Conservation (phyloP, 2,888 invertebrate species). For the Meiosimyza platycephala region DNA sequence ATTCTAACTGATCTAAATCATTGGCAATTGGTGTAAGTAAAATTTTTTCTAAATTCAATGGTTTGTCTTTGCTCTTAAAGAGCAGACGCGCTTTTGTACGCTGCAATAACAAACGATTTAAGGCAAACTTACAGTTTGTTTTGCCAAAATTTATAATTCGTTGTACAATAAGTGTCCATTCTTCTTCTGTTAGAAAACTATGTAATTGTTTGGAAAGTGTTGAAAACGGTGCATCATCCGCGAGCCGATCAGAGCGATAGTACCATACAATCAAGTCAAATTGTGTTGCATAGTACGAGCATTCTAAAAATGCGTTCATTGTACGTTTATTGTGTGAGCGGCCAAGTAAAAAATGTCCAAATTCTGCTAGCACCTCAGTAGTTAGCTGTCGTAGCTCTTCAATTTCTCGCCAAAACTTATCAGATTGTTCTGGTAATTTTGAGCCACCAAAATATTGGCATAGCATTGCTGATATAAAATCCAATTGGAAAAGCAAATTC, state of each 20-base stretch:
- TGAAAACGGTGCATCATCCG: conserved; percentile 27
- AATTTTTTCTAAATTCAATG: conserved; percentile 43
- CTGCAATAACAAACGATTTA: conserved; percentile 60
- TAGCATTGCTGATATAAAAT: conserved; percentile 59
- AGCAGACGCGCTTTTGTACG: conserved; percentile 49
- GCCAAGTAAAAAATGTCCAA: conserved; percentile 57
- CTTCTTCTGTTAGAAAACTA: conserved; percentile 54
- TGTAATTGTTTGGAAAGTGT: conserved; percentile 46
- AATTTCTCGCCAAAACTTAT: conserved; percentile 54
- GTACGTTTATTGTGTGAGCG: conserved; percentile 61
- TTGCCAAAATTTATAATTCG: conserved; percentile 65
- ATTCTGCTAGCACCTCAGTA: conserved; percentile 52
- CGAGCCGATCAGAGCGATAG: conserved; percentile 61
- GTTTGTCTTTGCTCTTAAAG: conserved; percentile 37
- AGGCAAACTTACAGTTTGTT: conserved; percentile 55
- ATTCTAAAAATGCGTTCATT: conserved; percentile 63
- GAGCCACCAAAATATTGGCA: conserved; percentile 61
- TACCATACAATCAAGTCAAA: conserved; percentile 57
- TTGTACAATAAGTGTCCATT: conserved; percentile 63
- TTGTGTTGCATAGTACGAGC: conserved; percentile 53
- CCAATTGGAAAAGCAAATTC: conserved; percentile 58
- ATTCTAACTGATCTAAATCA: conserved; percentile 47
- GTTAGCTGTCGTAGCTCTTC: conserved; percentile 52
- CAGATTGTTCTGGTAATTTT: conserved; percentile 61
- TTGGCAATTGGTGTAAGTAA: conserved; percentile 44